Base-by-base conservation (phyloP, 2,113 vertebrate species). In the Rhagologus leucostigma region DNA sequence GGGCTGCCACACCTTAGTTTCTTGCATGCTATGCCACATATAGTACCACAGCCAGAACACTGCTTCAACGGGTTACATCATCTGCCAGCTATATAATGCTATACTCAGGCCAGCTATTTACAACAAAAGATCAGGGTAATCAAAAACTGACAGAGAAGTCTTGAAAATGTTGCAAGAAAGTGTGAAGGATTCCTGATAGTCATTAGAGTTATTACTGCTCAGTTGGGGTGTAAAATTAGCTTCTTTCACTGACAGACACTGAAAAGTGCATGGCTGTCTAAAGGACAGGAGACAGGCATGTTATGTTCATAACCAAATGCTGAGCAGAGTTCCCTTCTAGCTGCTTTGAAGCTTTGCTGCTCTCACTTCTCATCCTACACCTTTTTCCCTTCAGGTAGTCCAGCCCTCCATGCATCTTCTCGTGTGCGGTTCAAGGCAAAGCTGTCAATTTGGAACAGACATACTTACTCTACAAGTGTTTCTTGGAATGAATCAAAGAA, bases 401-500 rank as follows among this genome's bases (percentile, higher is more conserved):
- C 56, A 75, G 76, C 60, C 67, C 53, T 89, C 44, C 4, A 1
- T 2, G 10, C n/a, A 64, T 21, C 63, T 46, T 93, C 64, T 76
- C 64, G 55, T 63, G 60, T 41, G 56, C 47, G 73, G 68, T 71
- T 92, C 55, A 75, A 91, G 69, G 73, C 49, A 92, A 81, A 77
- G 77, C 49, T 82, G 93, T 91, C 93, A 87, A 63, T 84, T 62
- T 82, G 84, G 73, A 87, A 82, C 50, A 71, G 73, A 67, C 4
- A 2, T 26, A 80, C 88, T 59, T 55, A 84, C n/a, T 71, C 86
- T 69, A n/a, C 8, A 2, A 89, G 69, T 71, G 87, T 89, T 94
- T 92, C 93, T 93, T 26, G 5, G 69, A 82, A 69, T 9, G 14
- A 93, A 82, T 76, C 69, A 79, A 96, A 79, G 89, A 95, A 95